Evolutionary conservation across 2,797 vertebrate species (phyloP).

Genomic region (Falco rusticolus): DNA sequence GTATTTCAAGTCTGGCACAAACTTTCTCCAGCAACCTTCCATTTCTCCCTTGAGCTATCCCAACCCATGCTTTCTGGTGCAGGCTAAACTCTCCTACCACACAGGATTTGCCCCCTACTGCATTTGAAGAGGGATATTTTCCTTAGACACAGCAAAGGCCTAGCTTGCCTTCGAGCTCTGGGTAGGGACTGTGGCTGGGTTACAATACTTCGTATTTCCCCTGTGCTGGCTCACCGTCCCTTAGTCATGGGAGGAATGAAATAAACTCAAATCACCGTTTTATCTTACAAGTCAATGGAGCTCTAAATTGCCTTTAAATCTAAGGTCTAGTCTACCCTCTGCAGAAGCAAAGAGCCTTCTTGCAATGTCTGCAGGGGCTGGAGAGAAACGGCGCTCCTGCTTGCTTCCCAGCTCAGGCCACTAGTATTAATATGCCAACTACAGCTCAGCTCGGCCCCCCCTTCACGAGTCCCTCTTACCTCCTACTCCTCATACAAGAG

Average conservation of each 20-base stretch:
- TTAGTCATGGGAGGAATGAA: constrained; percentile 14
- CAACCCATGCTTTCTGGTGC: not conserved
- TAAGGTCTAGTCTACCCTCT: not conserved
- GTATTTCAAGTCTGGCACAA: not conserved
- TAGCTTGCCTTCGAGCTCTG: not conserved
- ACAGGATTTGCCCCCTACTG: not conserved
- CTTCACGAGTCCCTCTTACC: not conserved
- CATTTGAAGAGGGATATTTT: not conserved
- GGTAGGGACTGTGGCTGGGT: not conserved
- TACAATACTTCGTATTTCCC: not conserved
- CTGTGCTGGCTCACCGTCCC: not conserved
- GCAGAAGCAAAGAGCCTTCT: not conserved
- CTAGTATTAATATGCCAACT: not conserved
- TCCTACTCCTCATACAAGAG: not conserved
- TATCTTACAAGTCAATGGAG: constrained; percentile 61
- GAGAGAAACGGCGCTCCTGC: not conserved
- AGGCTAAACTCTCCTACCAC: not conserved
- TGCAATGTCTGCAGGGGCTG: not conserved
- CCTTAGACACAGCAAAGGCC: not conserved
- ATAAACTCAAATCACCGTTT: constrained; percentile 38
- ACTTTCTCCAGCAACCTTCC: not conserved
- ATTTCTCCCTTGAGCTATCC: not conserved
- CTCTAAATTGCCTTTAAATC: constrained; percentile 70
- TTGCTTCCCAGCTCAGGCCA: not conserved
- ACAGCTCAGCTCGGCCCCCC: not conserved